Evolutionary conservation across 2,113 vertebrate species (phyloP), one percentile per base, ranked within the genome.

Genomic region (Promerops cafer): DNA sequence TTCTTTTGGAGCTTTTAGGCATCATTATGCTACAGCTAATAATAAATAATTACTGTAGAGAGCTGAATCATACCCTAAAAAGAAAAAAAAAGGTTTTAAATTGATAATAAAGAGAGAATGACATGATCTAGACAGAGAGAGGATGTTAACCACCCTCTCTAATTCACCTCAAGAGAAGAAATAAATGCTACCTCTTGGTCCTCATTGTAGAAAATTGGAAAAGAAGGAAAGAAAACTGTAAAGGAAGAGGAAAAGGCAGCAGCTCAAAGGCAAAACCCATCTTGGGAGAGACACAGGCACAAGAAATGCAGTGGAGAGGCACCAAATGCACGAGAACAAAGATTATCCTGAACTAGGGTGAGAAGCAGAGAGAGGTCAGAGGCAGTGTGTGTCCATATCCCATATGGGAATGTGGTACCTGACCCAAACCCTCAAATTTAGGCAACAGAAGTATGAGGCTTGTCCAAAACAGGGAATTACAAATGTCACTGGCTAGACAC

Each of bases 21-120:
- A 92, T 90, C 94, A 90, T 95, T 94, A 89, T 84, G 90, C 88
- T 93, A 96, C 72, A 94, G 83, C 86, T 96, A 96, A 96, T 95
- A 96, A 91, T 90, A 96, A 92, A 93, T 97, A 96, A 97, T 96
- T 97, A 93, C 92, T 94, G 72, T 45, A 84, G 83, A 96, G 86
- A 93, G 92, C 83, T 92, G 86, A 96, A 94, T 94, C 83, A 92
- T 76, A 69, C 40, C 33, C 49, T 79, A 94, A 87, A 90, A 89
- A 95, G 89, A 64, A 93, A 93, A 85, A 90, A 87, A 53, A 68
- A 83, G 49, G 56, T 72, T 95, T 94, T 42, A 93, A 90, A 93
- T 88, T 92, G 88, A 68, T 83, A 93, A 90, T 95, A 96, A 92
- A 93, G 83, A 90, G 76, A 61, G 88, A 95, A 93, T 78, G 44